Evolutionary conservation across 2,797 vertebrate genomes (phyloP).

Genomic region (Sitta carolinensis): DNA sequence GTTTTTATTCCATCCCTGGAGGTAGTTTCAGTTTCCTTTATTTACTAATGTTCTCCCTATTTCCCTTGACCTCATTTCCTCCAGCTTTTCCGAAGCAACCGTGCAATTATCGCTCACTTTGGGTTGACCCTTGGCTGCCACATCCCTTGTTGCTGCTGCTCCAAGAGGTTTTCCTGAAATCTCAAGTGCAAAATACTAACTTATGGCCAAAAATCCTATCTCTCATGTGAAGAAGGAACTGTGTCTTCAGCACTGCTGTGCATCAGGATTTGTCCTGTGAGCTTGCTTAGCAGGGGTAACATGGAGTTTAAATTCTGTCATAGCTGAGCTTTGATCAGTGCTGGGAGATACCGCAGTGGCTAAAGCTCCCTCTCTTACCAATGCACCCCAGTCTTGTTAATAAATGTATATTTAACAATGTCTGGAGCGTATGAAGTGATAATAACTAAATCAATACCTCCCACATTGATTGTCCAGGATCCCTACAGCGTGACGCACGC

Average conservation of each 20-base stretch:
- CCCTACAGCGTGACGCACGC: conserved; percentile 81
- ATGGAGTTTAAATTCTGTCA: neutral
- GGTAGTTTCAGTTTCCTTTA: conserved; percentile 66
- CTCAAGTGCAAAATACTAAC: neutral
- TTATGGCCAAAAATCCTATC: neutral
- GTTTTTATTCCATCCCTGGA: conserved; percentile 68
- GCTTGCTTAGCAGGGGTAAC: neutral
- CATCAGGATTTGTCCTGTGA: neutral
- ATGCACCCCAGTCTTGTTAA: conserved; percentile 72
- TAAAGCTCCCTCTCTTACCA: conserved; percentile 53
- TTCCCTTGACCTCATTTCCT: conserved; percentile 71
- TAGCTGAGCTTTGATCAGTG: neutral
- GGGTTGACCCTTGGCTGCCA: conserved; percentile 27
- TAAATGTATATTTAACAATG: conserved; percentile 94
- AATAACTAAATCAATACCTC: conserved; percentile 83
- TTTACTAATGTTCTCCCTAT: conserved; percentile 69
- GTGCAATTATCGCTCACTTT: conserved; percentile 46
- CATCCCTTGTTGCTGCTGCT: neutral
- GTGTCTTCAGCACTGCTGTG: neutral
- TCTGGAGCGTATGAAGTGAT: conserved; percentile 86
- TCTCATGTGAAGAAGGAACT: neutral
- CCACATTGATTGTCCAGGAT: conserved; percentile 80
- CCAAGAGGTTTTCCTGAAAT: conserved; percentile 8
- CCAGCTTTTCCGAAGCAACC: conserved; percentile 40
- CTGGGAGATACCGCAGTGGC: neutral